Evolutionary conservation across 30 jellyfish, hydroid and myxozoan species (phyloP), one percentile per base, ranked within the genome.

Genomic region (Rhopilema esculentum): DNA sequence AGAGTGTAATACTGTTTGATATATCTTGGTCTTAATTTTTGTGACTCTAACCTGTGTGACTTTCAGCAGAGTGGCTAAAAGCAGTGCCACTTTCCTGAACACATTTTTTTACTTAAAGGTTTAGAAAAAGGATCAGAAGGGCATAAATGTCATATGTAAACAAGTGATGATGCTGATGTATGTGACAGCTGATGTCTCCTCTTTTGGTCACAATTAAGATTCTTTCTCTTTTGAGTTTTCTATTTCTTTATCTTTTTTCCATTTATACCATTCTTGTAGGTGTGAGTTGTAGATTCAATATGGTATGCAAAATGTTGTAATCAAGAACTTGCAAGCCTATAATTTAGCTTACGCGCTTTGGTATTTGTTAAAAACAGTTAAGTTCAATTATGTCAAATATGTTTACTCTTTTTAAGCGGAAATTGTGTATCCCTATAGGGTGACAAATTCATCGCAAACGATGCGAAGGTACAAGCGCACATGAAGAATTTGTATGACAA

Each of bases 391-490:
- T 21, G 74, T 1, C 74, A 20, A 64, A 64, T 20, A 20, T 21
- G 74, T 40, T 75, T 18, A 27, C 0, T 40, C 24, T 48, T 23
- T 75, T 75, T 40, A 16, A 75, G 85, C 52, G 85, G 85, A 23
- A 16, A 48, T 75, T 25, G 52, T 28, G 72, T 17, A 27, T 32
- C 85, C n/a, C 70, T 75, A 27, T 75, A 15, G 22, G 65, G 65
- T 0, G 85, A 75, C 20, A 66, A 32, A 40, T 81, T 81, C 74
- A 81, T 65, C 48, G 79, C 70, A 15, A 81, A 66, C 26, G 82
- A 65, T 48, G 90, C 27, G 27, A 73, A 66, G 69, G 90, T 81
- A 7, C 82, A 67, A 81, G 28, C 69, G 1, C 90, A 81, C 80
- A 66, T 81, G 90, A 65, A 65, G 33, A 48, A 51, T 20, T 22